Evolutionary conservation across 35 echinoderm and acorn worm genomes (phyloP), one percentile per base, ranked within the genome.

Genomic region (Lytechinus pictus): DNA sequence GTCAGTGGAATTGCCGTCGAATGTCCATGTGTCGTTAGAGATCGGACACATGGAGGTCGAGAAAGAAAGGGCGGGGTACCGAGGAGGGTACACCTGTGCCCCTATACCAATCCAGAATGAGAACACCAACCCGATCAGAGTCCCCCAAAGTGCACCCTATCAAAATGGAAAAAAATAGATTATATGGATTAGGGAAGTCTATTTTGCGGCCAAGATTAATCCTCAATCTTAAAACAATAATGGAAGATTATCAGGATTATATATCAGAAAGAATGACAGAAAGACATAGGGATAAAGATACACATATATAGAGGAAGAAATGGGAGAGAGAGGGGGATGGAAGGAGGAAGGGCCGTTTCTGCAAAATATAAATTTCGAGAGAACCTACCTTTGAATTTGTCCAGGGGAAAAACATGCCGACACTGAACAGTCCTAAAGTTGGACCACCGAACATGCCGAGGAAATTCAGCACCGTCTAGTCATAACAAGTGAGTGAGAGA

Each of bases 371-470:
- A 2, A 44, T 14, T 53, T 27, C 60, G 29, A 97, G 56, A 58
- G 9, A 58, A 51, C 72, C 53, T 95, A 97, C 98, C 92, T 96
- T 96, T 91, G 95, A 96, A 61, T 99, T 99, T 2, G 96, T 95
- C 95, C 96, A 97, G 2, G 98, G 98, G 55, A 99, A 99, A 86
- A 99, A 99, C 28, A 99, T 92, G 7, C 98, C 98, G 9, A 97
- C 87, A 86, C 94, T 96, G 72, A 99, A 99, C 92, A 99, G 28
- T 9, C 98, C 98, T 27, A 99, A 66, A 51, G 97, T 79, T 86
- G 98, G 98, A 44, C 96, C 98, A 5, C 97, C 96, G 10, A 97
- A 95, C 52, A 99, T 96, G 14, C 97, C 96, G 44, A 96, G 96
- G 16, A 99, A 87, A 66, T 94, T 95, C 9, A 99, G 86, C 56